Conservation (phyloP, 2,797 vertebrate genomes). For the Delichon dasypus region DNA sequence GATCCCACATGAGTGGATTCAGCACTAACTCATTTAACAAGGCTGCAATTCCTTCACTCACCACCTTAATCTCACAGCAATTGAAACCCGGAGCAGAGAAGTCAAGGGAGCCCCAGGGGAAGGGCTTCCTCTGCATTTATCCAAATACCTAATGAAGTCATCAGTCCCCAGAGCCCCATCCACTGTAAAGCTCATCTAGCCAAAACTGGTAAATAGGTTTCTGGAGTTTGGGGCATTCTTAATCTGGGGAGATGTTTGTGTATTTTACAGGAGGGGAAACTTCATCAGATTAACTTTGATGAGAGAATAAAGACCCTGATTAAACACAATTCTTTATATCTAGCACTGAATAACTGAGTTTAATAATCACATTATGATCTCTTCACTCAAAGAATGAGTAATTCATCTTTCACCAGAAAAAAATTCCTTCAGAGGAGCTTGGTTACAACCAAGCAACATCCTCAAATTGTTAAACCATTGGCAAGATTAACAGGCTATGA, state of each 20-base stretch:
- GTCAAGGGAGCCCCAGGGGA: neutral
- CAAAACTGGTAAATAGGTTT: too few relatives aligned
- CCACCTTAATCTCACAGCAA: slow-evolving; percentile 25
- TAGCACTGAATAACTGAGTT: neutral
- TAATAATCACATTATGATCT: slow-evolving; percentile 45
- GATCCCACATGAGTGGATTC: neutral
- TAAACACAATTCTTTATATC: neutral
- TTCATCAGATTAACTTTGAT: slow-evolving; percentile 3
- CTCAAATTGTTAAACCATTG: slow-evolving; percentile 52
- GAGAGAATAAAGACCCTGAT: slow-evolving; percentile 48
- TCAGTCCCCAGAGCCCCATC: too few relatives aligned
- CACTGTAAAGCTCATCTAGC: too few relatives aligned
- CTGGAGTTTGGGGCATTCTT: too few relatives aligned
- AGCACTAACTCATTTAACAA: neutral
- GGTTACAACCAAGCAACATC: slow-evolving; percentile 49
- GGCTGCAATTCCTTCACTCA: slow-evolving; percentile 2
- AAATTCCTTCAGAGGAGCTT: slow-evolving; percentile 37
- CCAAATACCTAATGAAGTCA: too few relatives aligned
- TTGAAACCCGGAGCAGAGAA: neutral
- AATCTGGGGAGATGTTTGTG: too few relatives aligned
- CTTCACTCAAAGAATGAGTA: slow-evolving; percentile 37
- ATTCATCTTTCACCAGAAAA: slow-evolving; percentile 26
- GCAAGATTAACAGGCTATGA: neutral
- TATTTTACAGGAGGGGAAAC: too few relatives aligned
- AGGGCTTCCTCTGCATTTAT: neutral